Base-by-base conservation (phyloP, 1,140 invertebrate species). In the Drosophila littoralis region DNA sequence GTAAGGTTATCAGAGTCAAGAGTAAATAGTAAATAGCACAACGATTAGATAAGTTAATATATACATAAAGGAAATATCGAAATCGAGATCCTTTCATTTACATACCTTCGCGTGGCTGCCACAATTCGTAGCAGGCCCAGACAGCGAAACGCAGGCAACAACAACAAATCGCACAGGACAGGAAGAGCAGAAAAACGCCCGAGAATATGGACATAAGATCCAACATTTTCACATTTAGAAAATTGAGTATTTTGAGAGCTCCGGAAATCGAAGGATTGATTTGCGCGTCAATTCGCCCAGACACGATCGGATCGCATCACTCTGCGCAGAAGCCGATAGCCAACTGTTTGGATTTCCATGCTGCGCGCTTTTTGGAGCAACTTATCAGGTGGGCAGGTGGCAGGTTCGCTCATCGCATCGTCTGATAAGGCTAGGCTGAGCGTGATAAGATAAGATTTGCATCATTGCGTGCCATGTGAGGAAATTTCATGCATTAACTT, bases 141-240 rank as follows among this genome's bases (percentile, higher is more conserved):
- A 84, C 45, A 7, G 59, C 68, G 40, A 83, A 76, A 17, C 90
- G 70, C 50, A 91, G 57, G 60, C 80, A 84, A 52, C 86, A 91
- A 40, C 77, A 81, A 32, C 81, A 67, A 3, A 91, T 36, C 6
- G 68, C 74, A 48, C 74, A 91, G 32, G 72, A 70, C 2, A 91
- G 17, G n/a, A 91, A 79, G n/a, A 89, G 63, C 38, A 91, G 63
- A 46, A 91, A 80, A 28, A 90, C 73, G 28, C 78, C 81, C 22
- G 79, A 77, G 38, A 91, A 64, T 67, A 90, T 88, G 6, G 86
- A 42, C 22, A 89, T 40, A 5, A 91, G 15, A 42, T 81, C 69
- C 2, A 63, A 40, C 81, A 91, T 84, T 38, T 38, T 79, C 12
- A 12, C 28, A 12, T 43, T 46, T 13, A 35, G n/a, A 42, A 36